Conservation (phyloP, 1,140 invertebrate species). For the Acromyrmex heyeri region DNA sequence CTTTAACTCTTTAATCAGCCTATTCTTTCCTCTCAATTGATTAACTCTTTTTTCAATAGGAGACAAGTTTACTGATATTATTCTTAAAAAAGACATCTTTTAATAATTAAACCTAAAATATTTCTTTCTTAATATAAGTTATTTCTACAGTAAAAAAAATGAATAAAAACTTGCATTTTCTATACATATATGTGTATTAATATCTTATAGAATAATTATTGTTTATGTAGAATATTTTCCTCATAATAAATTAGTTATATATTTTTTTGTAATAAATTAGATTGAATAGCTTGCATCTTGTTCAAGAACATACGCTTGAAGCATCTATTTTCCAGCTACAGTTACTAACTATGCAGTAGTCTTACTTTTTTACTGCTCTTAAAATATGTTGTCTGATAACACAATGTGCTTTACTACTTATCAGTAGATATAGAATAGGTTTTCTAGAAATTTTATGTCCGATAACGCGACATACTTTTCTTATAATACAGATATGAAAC, state of each 20-base stretch:
- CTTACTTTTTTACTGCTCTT: slow-evolving; percentile 31
- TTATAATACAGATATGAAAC: slow-evolving; percentile 27
- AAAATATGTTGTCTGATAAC: slow-evolving; percentile 30
- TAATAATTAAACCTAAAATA: neutral
- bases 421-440: slow-evolving; percentile 10
- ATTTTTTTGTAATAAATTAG: neutral
- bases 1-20: slow-evolving; percentile 7
- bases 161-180: neutral
- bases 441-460: slow-evolving; percentile 29
- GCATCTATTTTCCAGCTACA: neutral
- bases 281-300: neutral
- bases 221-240: neutral
- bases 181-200: neutral
- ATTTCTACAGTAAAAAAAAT: neutral
- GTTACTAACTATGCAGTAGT: slow-evolving; percentile 13
- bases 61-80: neutral
- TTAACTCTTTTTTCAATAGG: neutral
- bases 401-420: slow-evolving; percentile 26
- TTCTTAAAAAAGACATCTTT: neutral
- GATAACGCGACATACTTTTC: slow-evolving; percentile 31
- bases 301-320: neutral
- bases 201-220: neutral
- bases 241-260: too few relatives aligned
- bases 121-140: neutral
- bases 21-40: neutral